Percentiles rank a stretch among this genome's conserved stretches.
Evolutionary conservation across 1,140 invertebrate genomes (phyloP).

Genomic region (Bradysia coprophila): DNA sequence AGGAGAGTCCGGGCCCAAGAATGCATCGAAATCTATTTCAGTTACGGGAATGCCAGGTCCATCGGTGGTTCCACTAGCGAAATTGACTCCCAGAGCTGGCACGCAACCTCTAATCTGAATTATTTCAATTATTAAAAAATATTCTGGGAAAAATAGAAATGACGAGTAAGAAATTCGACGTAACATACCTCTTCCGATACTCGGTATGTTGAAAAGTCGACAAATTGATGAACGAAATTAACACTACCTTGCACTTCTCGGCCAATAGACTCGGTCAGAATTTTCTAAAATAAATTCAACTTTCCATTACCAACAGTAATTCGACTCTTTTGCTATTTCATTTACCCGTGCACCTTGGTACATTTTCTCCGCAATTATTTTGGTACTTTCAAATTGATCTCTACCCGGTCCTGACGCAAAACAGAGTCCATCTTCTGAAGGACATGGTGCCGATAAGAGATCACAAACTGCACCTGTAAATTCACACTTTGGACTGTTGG

Average conservation of each 20-base stretch:
- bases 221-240: conserved; percentile 57
- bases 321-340: too few relatives aligned
- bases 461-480: conserved; percentile 60
- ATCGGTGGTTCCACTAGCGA: conserved; percentile 86
- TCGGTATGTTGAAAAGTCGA: conserved; percentile 58
- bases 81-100: conserved; percentile 84
- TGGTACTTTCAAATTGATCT: conserved; percentile 84
- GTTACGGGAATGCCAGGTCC: conserved; percentile 80
- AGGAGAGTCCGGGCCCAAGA: conserved; percentile 56
- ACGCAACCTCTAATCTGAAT: conserved; percentile 44
- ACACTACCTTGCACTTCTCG: conserved; percentile 52
- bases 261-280: conserved; percentile 27
- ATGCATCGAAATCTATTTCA: conserved; percentile 79
- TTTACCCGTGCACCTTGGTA: conserved; percentile 56
- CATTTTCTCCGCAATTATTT: conserved; percentile 66
- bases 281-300: conserved; percentile 29
- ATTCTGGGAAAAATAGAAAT: too few relatives aligned
- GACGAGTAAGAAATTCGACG: conserved; percentile 23
- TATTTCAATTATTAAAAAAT: conserved; percentile 34
- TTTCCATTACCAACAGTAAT: neutral
- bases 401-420: conserved; percentile 71
- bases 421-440: conserved; percentile 50
- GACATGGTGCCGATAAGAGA: conserved; percentile 49
- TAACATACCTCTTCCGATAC: conserved; percentile 27
- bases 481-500: conserved; percentile 59